These are phyloP conservation scores for Idaea dimidiata DNA, from an alignment of 2,888 invertebrate genomes.

Conservation along the genomic window DNA sequence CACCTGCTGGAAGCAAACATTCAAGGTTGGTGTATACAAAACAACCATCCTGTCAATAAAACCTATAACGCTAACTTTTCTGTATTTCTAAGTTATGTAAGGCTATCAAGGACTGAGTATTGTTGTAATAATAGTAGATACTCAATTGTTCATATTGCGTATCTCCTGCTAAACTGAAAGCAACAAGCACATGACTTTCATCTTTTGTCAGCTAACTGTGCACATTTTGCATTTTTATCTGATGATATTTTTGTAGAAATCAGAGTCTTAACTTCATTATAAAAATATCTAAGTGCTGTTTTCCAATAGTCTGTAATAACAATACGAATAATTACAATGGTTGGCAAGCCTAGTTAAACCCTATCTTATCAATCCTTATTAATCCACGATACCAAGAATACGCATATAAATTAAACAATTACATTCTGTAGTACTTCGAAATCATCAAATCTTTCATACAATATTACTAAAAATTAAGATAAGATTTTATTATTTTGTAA, in stretches of 20 bases:
- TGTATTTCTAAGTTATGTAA: neutral
- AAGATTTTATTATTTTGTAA: slow-evolving; percentile 22
- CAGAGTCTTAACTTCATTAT: too few relatives aligned
- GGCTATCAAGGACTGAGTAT: too few relatives aligned
- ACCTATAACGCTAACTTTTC: slow-evolving; percentile 18
- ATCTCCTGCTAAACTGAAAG: too few relatives aligned
- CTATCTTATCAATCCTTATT: neutral
- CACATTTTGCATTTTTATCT: too few relatives aligned
- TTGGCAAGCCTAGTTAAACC: neutral
- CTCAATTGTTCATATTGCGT: too few relatives aligned
- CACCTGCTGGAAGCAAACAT: slow-evolving; percentile 47
- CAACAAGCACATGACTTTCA: too few relatives aligned
- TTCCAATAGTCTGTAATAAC: neutral
- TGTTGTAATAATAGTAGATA: too few relatives aligned
- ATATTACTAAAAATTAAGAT: slow-evolving; percentile 20
- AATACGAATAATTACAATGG: neutral
- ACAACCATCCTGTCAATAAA: slow-evolving; percentile 23
- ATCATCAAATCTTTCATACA: too few relatives aligned
- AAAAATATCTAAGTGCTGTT: too few relatives aligned
- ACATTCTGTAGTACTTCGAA: neutral
- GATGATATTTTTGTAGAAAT: too few relatives aligned
- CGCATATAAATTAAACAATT: neutral
- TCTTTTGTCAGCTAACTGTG: too few relatives aligned
- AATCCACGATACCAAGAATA: neutral
- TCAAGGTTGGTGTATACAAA: slow-evolving; percentile 25